phyloP scores from a whole-genome alignment of 2,888 invertebrate species.

The Margaritifera margaritifera region DNA sequence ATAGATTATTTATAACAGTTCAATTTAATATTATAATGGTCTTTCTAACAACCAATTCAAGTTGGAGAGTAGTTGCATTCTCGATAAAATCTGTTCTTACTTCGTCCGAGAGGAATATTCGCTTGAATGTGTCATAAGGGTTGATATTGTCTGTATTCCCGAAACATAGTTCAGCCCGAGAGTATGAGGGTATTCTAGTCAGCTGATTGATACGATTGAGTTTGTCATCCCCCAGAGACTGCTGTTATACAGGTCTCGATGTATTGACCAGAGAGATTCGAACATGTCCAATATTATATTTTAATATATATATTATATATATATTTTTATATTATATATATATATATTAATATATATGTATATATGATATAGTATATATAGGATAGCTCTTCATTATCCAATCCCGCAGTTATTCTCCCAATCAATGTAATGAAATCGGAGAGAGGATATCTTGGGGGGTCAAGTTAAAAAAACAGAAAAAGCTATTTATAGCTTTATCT shows the following conservation, averaged over 20 bases:
- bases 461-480: too few species aligned
- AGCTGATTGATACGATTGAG: constrained; percentile 42
- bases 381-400: too few species aligned
- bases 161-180: constrained; percentile 46
- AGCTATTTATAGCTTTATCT: too few species aligned
- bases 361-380: too few species aligned
- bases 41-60: constrained; percentile 37
- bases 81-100: constrained; percentile 48
- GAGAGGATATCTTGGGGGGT: too few species aligned
- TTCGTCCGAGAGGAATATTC: constrained; percentile 54
- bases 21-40: too few species aligned
- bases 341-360: too few species aligned
- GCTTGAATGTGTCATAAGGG: constrained; percentile 49
- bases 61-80: constrained; percentile 45
- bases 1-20: too few species aligned
- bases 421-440: too few species aligned
- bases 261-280: constrained; percentile 43
- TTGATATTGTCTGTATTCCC: constrained; percentile 42
- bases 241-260: constrained; percentile 54
- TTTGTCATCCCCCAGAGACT: constrained; percentile 37
- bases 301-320: too few species aligned
- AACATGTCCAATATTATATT: background rate
- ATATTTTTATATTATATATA: too few species aligned
- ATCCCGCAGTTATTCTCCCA: too few species aligned
- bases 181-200: constrained; percentile 48